Conservation (phyloP, 1,140 invertebrate species). For the Drosophila pectinifera region DNA sequence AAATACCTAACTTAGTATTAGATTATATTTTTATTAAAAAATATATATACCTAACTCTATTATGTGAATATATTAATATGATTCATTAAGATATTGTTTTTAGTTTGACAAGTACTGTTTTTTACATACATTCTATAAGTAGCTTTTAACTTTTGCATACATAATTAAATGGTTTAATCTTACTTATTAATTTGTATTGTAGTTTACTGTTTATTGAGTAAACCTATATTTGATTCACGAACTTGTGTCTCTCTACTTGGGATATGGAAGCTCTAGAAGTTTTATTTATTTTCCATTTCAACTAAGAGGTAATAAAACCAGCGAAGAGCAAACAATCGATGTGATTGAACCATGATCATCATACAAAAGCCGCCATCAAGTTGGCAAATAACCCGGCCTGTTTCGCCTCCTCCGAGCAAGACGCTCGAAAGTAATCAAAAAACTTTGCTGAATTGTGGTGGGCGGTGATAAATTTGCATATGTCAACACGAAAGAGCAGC, state of each 20-base stretch:
- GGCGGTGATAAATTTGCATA: slow-evolving; percentile 79
- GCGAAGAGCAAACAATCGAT: slow-evolving; percentile 55
- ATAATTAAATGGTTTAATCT: neutral
- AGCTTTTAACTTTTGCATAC: neutral
- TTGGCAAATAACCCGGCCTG: slow-evolving; percentile 38
- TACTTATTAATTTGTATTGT: neutral
- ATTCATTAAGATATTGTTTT: neutral
- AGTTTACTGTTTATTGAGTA: neutral
- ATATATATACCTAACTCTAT: too few relatives aligned
- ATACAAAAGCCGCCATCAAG: slow-evolving; percentile 38
- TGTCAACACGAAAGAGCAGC: slow-evolving; percentile 77
- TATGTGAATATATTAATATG: too few relatives aligned
- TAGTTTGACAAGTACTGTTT: neutral
- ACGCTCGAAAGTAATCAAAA: slow-evolving; percentile 68
- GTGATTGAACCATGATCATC: slow-evolving; percentile 39
- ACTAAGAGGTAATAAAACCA: slow-evolving; percentile 50
- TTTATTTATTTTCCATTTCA: slow-evolving; percentile 8
- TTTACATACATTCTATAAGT: too few relatives aligned
- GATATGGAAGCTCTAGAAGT: neutral
- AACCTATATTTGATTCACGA: neutral
- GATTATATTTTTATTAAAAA: too few relatives aligned
- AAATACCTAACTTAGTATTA: too few relatives aligned
- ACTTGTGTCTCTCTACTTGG: neutral
- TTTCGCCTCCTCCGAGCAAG: neutral
- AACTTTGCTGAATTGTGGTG: slow-evolving; percentile 56